These are phyloP conservation scores for Coregonus clupeaformis DNA, from an alignment of 2,113 vertebrate genomes.

Conservation along the genomic window DNA sequence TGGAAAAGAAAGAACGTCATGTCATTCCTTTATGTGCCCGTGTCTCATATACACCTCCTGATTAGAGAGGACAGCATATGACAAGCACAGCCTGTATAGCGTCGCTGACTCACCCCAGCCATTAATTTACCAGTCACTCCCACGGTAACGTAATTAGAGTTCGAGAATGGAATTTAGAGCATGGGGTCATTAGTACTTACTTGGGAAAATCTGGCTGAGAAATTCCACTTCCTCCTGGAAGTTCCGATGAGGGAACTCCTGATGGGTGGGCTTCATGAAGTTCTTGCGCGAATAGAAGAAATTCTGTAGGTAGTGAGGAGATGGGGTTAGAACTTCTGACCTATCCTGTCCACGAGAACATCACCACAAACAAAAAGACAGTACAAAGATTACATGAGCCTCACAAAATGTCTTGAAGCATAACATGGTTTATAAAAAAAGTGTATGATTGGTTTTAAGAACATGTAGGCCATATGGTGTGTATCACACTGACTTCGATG, in stretches of 20 bases:
- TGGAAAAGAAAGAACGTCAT: conserved; percentile 40
- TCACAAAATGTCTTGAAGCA: no score
- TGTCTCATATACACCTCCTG: no score
- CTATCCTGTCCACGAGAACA: background rate
- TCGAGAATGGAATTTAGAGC: conserved; percentile 97
- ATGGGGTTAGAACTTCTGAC: background rate
- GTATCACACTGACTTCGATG: conserved; percentile 82
- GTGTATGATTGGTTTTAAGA: no score
- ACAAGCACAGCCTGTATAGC: no score
- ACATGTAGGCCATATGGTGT: no score
- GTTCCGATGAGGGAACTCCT: conserved; percentile 99
- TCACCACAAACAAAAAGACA: background rate
- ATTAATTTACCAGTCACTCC: no score
- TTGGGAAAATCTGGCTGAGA: conserved; percentile 98
- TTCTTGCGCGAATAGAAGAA: conserved; percentile 99
- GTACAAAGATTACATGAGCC: background rate
- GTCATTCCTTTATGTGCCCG: no score
- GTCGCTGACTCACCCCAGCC: no score
- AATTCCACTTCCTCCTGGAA: conserved; percentile 99
- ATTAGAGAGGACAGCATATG: no score
- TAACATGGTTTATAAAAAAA: no score
- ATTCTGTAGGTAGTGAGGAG: conserved; percentile 75
- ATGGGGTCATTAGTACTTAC: conserved; percentile 76
- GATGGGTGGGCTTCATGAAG: conserved; percentile 99
- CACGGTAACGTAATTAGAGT: no score